Conservation (phyloP, 2,113 vertebrate species). For the Chroicocephalus ridibundus region DNA sequence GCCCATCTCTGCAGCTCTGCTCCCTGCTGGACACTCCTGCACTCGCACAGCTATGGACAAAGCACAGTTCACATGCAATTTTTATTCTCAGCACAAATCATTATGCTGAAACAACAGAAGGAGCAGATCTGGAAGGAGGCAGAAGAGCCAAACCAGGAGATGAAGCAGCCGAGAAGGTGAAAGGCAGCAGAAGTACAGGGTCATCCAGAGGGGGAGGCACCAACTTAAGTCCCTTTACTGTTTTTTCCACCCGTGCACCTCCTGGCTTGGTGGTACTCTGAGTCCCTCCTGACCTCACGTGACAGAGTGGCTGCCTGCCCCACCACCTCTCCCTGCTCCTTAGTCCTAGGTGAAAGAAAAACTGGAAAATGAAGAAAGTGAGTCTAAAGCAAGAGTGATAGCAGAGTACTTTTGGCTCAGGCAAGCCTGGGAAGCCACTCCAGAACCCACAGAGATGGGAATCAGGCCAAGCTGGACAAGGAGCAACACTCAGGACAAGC, state of each 20-base stretch:
- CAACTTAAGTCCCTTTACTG: background rate
- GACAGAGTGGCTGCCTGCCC: background rate
- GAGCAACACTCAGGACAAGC: background rate
- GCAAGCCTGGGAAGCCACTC: background rate
- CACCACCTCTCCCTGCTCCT: background rate
- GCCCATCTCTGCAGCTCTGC: background rate
- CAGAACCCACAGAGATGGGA: background rate
- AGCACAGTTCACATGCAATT: background rate
- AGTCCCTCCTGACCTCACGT: background rate
- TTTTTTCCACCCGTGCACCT: background rate
- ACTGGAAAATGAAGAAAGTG: background rate
- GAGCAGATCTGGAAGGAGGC: background rate
- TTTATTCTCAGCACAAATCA: background rate
- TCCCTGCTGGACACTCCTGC: background rate
- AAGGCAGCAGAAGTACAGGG: background rate
- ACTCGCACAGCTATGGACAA: rapidly evolving
- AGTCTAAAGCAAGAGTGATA: background rate
- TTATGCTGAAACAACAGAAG: background rate
- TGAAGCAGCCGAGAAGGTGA: rapidly evolving
- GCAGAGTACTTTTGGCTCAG: background rate
- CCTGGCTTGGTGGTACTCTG: background rate
- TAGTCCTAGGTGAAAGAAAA: background rate
- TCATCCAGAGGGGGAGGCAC: background rate
- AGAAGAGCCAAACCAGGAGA: background rate
- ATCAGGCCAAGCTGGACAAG: background rate